Evolutionary conservation across 2,113 vertebrate species (phyloP).

Genomic region (Chroicocephalus ridibundus): DNA sequence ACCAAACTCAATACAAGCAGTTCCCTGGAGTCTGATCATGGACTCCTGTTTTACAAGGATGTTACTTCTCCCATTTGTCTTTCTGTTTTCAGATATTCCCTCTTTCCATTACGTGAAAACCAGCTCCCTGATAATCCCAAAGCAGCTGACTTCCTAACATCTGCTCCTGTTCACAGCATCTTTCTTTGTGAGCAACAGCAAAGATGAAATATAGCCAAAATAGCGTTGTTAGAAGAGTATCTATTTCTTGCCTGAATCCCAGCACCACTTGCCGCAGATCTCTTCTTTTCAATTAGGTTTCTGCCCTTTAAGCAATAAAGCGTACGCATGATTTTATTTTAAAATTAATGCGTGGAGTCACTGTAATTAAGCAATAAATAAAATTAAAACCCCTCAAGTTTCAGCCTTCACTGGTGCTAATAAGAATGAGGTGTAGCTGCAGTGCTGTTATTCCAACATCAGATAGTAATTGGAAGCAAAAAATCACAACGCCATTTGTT

Average conservation of each 20-base stretch:
- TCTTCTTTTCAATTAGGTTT: neutral
- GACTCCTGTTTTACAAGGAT: neutral
- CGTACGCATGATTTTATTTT: neutral
- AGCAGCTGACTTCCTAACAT: neutral
- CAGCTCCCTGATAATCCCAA: neutral
- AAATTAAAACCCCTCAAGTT: neutral
- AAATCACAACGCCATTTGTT: neutral
- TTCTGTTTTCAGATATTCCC: neutral
- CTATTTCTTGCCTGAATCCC: neutral
- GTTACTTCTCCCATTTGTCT: neutral
- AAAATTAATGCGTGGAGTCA: neutral
- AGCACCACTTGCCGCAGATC: neutral
- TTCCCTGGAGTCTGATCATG: neutral
- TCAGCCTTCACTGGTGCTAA: neutral
- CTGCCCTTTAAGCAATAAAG: neutral
- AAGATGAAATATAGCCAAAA: neutral
- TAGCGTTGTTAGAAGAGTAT: fast-evolving
- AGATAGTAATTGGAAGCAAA: neutral
- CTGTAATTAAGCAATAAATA: neutral
- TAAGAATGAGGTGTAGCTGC: neutral
- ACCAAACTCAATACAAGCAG: neutral
- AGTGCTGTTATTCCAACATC: neutral
- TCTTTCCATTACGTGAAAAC: neutral
- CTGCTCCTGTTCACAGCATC: neutral
- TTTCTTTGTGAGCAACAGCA: neutral